phyloP scores from a whole-genome alignment of 2,797 vertebrate genomes.

The Sebastes vulpes region DNA sequence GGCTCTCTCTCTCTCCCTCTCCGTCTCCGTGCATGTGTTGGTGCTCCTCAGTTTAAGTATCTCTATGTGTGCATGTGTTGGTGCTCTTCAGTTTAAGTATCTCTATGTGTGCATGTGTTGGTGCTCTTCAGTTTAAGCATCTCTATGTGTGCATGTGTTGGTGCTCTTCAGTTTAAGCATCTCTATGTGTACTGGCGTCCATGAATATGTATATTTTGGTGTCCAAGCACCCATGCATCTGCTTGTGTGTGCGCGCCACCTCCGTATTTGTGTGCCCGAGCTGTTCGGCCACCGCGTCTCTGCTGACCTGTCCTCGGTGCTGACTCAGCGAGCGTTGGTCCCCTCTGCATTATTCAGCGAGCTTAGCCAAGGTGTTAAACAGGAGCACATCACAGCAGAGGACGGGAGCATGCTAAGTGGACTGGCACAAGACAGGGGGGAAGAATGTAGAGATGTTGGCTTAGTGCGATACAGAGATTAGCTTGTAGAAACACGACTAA shows the following conservation, averaged over 20 bases:
- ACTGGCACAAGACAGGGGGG: constrained; percentile 18
- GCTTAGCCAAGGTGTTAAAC: constrained; percentile 75
- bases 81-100: background rate
- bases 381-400: constrained; percentile 64
- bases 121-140: background rate
- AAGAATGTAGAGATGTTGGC: constrained; percentile 27
- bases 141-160: background rate
- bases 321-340: constrained; percentile 67
- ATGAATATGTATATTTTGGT: background rate
- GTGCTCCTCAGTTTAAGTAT: background rate
- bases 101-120: background rate
- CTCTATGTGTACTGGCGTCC: background rate
- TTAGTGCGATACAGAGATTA: constrained; percentile 28
- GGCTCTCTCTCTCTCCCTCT: background rate
- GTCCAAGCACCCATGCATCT: background rate
- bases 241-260: background rate
- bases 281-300: constrained; percentile 44
- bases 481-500: constrained; percentile 18
- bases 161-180: background rate
- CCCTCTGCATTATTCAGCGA: constrained; percentile 77
- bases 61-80: background rate
- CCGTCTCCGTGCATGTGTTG: background rate
- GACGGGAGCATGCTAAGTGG: constrained; percentile 62
- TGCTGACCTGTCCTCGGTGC: constrained; percentile 73
- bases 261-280: constrained; percentile 41